Base-by-base conservation (phyloP, 2,888 invertebrate genomes). In the Tubulanus polymorphus region DNA sequence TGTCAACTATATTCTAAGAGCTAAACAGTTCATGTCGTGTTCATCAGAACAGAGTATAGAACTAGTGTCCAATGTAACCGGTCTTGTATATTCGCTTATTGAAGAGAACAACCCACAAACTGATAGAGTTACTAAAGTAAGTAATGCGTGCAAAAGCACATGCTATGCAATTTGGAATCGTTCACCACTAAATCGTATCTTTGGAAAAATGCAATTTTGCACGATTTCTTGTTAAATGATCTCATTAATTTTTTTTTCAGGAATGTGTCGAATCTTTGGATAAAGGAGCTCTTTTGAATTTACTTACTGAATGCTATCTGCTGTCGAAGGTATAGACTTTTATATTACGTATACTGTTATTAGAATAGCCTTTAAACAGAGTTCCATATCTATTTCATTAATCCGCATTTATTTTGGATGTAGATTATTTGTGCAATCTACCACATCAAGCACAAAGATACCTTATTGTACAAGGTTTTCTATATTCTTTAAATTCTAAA, bases 1-100 rank as follows among this genome's bases (percentile, higher is more conserved):
- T 64, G 68, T 78, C 56, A 78, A 78, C 65, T 73, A 71, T 60
- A 74, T 78, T n/a, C 67, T 78, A n/a, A 57, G 76, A 37, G 66
- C 68, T 27, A 68, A 68, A 1, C 57, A 63, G 23, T 76, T 70
- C 66, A 69, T 72, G 48, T 68, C 67, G 30, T 75, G 76, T 58
- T 54, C 41, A 1, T 52, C 55, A 3, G 69, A 67, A 53, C 64
- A 76, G 64, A 73, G n/a, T n/a, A n/a, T n/a, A n/a, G n/a, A n/a
- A n/a, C n/a, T n/a, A n/a, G 63, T 57, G 41, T 63, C 73, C 15
- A 75, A 78, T 32, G 74, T 63, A 8, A 69, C 61, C 8, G n/a
- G n/a, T n/a, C 59, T 78, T 51, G 64, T 78, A 12, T 62, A 62
- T 25, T 66, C 73, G 23, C 52, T 78, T 61, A 74, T 69, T 12